Evolutionary conservation across 2,113 vertebrate genomes (phyloP), one percentile per base, ranked within the genome.

Genomic region (Catharus fuscescens): DNA sequence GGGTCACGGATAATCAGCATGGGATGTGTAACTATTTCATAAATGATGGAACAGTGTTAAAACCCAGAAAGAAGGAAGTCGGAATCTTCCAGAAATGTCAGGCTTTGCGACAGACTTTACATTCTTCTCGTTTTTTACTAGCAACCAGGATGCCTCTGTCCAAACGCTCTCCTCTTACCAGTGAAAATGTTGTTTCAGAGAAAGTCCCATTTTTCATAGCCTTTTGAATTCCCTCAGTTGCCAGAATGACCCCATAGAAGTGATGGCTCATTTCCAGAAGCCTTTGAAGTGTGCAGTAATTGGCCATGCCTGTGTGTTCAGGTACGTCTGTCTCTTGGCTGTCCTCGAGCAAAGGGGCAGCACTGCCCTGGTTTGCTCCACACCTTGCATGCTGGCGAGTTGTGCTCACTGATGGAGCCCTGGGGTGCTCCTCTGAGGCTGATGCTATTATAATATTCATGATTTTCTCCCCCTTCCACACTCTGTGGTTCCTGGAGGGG

Each of bases 1-100:
- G 54, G 4, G 29, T 78, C 3, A 2, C 71, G 13, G 47, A 83
- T 74, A 67, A 86, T 65, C 60, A 47, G 20, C 29, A 52, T 84
- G 80, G 14, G 76, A 80, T 73, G 17, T 50, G 25, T 72, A 78
- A 21, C 48, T 78, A 26, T 86, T 86, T 90, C 44, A 9, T 62
- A 78, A 80, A 26, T 54, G 52, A 59, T 36, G 44, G 77, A 64
- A 48, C 67, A 53, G 71, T 60, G 86, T 80, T 65, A 90, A 92
- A 69, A 81, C 19, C 19, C 69, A 69, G 77, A 84, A 92, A 69
- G 61, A 89, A 90, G 62, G 48, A 84, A 83, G 60, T 79, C 9
- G 6, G 80, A 91, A 73, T 82, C 86, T 91, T 93, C 73, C 80
- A 91, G 88, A 95, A 93, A 32, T 48, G 5, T 60, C 64, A 93